phyloP scores from a whole-genome alignment of 2,888 invertebrate genomes.

The Osmoderma eremita region DNA sequence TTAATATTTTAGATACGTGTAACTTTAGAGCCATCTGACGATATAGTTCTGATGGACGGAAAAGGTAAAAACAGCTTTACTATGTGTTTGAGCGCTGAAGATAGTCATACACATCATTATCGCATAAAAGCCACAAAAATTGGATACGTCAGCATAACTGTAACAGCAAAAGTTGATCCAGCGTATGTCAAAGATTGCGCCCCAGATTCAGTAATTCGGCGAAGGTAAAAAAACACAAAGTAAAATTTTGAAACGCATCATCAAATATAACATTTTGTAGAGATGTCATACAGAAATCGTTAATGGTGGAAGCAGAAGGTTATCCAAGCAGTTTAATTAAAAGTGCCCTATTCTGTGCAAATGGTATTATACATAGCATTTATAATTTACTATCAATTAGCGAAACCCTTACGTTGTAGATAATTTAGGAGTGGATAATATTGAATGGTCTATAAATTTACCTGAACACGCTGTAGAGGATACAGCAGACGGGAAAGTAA shows the following conservation, averaged over 20 bases:
- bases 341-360: conserved; percentile 73
- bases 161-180: conserved; percentile 65
- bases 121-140: conserved; percentile 55
- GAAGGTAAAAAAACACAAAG: conserved; percentile 61
- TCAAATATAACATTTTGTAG: conserved; percentile 6
- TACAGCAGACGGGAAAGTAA: conserved; percentile 72
- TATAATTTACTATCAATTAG: no score
- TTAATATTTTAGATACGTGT: conserved; percentile 53
- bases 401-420: no score
- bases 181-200: conserved; percentile 63
- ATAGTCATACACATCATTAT: conserved; percentile 57
- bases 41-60: conserved; percentile 52
- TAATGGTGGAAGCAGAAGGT: conserved; percentile 79
- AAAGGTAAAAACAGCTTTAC: conserved; percentile 51
- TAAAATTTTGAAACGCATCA: not conserved
- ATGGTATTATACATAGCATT: not conserved
- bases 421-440: conserved; percentile 52
- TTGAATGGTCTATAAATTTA: conserved; percentile 64
- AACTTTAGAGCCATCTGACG: conserved; percentile 54
- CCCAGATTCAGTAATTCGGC: conserved; percentile 11
- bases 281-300: conserved; percentile 72
- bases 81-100: conserved; percentile 56
- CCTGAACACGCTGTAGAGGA: conserved; percentile 69
- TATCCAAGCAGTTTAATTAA: conserved; percentile 72
- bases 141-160: conserved; percentile 65